Evolutionary conservation across 2,797 vertebrate genomes (phyloP).

Genomic region (Pelodytes ibericus): DNA sequence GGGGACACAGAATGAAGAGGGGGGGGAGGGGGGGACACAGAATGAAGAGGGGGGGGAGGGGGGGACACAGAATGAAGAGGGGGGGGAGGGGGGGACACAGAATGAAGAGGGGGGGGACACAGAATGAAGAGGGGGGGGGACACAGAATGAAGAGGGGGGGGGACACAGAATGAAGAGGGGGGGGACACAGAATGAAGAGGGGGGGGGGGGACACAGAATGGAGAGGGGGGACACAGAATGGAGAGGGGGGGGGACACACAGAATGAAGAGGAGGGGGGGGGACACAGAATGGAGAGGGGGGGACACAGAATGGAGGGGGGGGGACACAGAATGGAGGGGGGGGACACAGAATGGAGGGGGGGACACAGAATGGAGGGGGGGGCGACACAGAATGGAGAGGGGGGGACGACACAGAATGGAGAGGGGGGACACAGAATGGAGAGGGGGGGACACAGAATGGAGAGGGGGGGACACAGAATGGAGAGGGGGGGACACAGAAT

Average conservation of each 20-base stretch:
- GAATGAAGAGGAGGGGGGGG: neutral
- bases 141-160: neutral
- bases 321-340: too few species aligned
- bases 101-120: neutral
- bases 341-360: too few species aligned
- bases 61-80: neutral
- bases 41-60: accelerated
- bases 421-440: neutral
- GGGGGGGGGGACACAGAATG: neutral
- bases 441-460: too few species aligned
- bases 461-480: too few species aligned
- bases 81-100: too few species aligned
- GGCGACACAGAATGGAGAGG: neutral
- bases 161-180: neutral
- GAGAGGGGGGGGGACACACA: neutral
- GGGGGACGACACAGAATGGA: neutral
- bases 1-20: neutral
- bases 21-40: neutral
- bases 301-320: neutral
- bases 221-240: neutral
- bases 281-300: neutral
- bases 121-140: too few species aligned
- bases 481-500: too few species aligned
- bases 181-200: neutral
- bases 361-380: neutral